Percentiles rank a stretch among this genome's conserved stretches.
These are phyloP conservation scores for Gallinago undulata DNA, from an alignment of 2,113 vertebrate species.

Conservation along the genomic window DNA sequence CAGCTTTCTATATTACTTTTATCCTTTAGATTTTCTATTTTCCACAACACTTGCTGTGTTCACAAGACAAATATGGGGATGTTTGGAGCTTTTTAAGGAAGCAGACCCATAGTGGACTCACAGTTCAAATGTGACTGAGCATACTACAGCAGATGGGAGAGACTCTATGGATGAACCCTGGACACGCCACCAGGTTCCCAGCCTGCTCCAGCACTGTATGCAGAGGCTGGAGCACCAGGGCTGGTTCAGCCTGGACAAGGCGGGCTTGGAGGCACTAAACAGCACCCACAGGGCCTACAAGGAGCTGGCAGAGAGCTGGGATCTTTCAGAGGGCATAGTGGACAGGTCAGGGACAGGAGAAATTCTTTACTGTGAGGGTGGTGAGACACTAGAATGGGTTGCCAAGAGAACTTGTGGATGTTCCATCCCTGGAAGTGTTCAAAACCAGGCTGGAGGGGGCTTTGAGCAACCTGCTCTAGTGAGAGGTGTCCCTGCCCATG, in stretches of 20 bases:
- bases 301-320: rapidly evolving
- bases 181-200: rapidly evolving
- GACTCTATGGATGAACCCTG: rapidly evolving
- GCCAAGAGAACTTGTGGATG: not conserved
- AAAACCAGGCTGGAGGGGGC: not conserved
- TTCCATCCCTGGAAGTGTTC: not conserved
- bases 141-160: not conserved
- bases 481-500: not conserved
- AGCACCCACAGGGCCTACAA: too few relatives aligned
- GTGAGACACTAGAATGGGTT: not conserved
- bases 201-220: rapidly evolving
- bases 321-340: not conserved
- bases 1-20: not conserved
- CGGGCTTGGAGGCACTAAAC: too few relatives aligned
- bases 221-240: not conserved
- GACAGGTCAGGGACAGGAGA: not conserved
- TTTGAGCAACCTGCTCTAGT: not conserved
- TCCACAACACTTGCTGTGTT: not conserved
- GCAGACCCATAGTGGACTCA: not conserved
- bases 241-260: not conserved
- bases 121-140: not conserved
- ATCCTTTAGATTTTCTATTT: not conserved
- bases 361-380: not conserved
- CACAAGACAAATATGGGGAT: not conserved
- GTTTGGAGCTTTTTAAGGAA: not conserved